A percentile compares a stretch with the other conserved stretches of the same genome.
These are phyloP conservation scores for Cantharis rustica DNA, from an alignment of 2,888 invertebrate species.

Conservation along the genomic window DNA sequence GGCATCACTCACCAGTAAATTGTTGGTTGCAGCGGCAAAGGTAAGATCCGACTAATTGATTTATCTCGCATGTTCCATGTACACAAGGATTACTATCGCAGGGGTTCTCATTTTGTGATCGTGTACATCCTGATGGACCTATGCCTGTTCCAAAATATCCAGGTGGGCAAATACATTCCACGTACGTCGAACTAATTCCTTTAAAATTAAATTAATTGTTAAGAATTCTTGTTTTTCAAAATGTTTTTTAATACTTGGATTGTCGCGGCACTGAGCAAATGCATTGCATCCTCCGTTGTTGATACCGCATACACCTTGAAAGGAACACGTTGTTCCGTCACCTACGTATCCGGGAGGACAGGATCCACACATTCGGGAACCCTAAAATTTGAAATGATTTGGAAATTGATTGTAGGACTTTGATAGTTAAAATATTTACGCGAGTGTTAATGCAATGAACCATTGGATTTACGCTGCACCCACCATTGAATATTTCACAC, in stretches of 20 bases:
- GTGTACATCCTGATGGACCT: constrained; percentile 75
- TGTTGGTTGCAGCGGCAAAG: constrained; percentile 34
- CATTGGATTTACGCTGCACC: constrained; percentile 80
- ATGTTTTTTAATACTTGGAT: constrained; percentile 57
- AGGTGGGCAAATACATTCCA: constrained; percentile 76
- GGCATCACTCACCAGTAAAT: constrained; percentile 38
- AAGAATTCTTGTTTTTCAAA: background rate
- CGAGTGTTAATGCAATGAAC: constrained; percentile 88
- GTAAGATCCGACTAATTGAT: constrained; percentile 29
- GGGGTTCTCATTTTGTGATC: constrained; percentile 44
- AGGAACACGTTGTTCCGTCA: constrained; percentile 77
- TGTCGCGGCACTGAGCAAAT: constrained; percentile 76
- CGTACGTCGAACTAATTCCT: constrained; percentile 60
- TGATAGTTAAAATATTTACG: constrained; percentile 54
- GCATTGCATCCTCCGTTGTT: constrained; percentile 88
- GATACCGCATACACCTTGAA: constrained; percentile 67
- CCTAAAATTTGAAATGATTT: constrained; percentile 56
- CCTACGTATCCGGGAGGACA: constrained; percentile 91
- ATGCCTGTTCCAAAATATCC: constrained; percentile 82
- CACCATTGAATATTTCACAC: constrained; percentile 82
- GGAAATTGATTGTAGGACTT: accelerated
- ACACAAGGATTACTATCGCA: constrained; percentile 63
- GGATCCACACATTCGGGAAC: constrained; percentile 82
- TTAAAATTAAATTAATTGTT: constrained; percentile 6
- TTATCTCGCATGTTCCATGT: constrained; percentile 47